phyloP scores from a whole-genome alignment of 2,797 vertebrate species.

The Platyrinchus mystaceus region DNA sequence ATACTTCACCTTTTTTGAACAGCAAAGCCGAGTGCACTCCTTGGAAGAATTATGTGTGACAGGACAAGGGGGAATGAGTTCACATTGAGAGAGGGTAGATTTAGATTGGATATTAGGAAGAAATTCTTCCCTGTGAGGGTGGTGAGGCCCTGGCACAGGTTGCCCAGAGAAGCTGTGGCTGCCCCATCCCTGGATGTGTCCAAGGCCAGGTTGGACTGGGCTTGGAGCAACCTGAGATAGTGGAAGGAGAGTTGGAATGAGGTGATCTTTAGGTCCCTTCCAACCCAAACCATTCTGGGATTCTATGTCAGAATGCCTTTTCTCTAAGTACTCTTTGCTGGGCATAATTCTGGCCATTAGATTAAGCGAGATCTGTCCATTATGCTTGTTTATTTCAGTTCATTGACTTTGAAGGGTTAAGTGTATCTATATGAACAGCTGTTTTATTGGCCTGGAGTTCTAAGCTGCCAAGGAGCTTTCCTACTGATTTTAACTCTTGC shows the following conservation, averaged over 20 bases:
- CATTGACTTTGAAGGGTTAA: background rate
- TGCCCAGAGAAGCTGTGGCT: background rate
- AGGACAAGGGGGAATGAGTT: background rate
- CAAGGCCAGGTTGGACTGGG: accelerated
- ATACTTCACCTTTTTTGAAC: background rate
- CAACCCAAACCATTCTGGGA: background rate
- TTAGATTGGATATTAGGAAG: background rate
- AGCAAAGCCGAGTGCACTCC: background rate
- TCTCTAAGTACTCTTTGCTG: background rate
- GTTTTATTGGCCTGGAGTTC: background rate
- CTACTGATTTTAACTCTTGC: background rate
- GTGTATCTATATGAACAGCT: background rate
- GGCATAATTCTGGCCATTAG: background rate
- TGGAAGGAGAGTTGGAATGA: background rate
- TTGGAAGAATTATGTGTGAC: background rate
- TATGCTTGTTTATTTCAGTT: background rate
- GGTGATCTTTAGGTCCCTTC: background rate
- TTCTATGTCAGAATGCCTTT: background rate
- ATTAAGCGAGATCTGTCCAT: background rate
- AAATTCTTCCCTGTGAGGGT: background rate
- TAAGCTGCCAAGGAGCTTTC: background rate
- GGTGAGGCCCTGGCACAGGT: accelerated
- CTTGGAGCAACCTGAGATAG: accelerated
- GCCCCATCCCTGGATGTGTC: background rate
- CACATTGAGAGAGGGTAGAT: background rate